Conservation (phyloP, 2,888 invertebrate species). For the Pedicia rivosa region DNA sequence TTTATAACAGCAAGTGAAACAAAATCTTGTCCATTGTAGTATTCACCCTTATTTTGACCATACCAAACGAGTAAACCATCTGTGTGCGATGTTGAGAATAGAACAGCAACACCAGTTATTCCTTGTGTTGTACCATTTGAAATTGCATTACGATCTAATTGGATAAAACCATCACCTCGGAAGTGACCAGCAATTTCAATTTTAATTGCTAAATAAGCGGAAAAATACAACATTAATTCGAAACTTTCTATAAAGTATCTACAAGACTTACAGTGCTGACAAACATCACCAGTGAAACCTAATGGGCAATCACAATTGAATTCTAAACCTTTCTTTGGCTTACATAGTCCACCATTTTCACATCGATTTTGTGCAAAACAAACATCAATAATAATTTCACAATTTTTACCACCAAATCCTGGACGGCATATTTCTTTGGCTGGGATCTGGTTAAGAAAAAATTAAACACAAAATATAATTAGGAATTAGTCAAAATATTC, state of each 20-base stretch:
- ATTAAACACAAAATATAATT: no score
- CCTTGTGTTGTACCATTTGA: constrained; percentile 41
- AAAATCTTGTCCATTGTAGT: constrained; percentile 51
- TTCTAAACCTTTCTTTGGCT: constrained; percentile 32
- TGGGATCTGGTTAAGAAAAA: no score
- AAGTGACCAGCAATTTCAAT: constrained; percentile 24
- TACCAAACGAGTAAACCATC: constrained; percentile 75
- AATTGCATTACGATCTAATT: constrained; percentile 37
- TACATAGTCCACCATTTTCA: constrained; percentile 63
- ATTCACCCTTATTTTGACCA: constrained; percentile 36
- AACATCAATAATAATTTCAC: constrained; percentile 41
- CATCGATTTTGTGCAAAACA: constrained; percentile 56
- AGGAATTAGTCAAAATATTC: not conserved
- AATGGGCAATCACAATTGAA: constrained; percentile 69
- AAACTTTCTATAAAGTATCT: constrained; percentile 1
- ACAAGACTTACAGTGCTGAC: constrained; percentile 45
- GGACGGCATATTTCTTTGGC: constrained; percentile 15
- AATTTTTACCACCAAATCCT: constrained; percentile 28
- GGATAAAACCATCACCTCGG: constrained; percentile 28
- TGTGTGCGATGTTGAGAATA: constrained; percentile 53
- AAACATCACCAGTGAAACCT: constrained; percentile 60
- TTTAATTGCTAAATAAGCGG: no score
- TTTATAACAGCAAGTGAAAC: constrained; percentile 55
- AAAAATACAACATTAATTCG: not conserved
- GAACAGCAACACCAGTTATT: constrained; percentile 51